Evolutionary conservation across 2,888 invertebrate genomes (phyloP).

Genomic region (Strigamia crassipes): DNA sequence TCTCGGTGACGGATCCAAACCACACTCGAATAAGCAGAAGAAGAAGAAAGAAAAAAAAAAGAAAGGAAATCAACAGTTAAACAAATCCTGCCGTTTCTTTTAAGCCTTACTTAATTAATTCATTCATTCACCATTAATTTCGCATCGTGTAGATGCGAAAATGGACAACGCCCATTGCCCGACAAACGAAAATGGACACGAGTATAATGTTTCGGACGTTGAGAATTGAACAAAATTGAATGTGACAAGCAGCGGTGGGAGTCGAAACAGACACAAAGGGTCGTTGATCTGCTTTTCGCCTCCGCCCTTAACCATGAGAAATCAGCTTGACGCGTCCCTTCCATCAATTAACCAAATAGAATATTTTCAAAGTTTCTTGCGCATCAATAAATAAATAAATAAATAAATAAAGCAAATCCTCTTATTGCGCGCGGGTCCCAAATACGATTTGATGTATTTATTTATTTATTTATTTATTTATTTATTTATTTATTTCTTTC

Average conservation of each 20-base stretch:
- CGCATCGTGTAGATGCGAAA: too few species aligned
- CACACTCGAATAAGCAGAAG: neutral
- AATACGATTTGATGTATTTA: neutral
- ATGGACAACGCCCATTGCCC: too few species aligned
- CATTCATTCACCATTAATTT: too few species aligned
- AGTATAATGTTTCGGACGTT: neutral
- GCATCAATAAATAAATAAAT: too few species aligned
- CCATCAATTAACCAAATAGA: neutral
- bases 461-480: too few species aligned
- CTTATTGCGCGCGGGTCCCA: too few species aligned
- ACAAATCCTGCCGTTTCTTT: too few species aligned
- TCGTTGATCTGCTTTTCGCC: neutral
- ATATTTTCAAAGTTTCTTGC: too few species aligned
- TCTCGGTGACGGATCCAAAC: neutral
- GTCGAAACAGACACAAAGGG: neutral
- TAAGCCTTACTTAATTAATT: too few species aligned
- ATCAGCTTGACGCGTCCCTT: too few species aligned
- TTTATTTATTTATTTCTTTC: neutral
- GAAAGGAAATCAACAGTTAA: neutral
- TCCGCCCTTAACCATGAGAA: neutral
- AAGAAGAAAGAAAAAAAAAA: neutral
- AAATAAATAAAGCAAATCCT: too few species aligned
- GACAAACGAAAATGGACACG: neutral
- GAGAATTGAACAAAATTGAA: slow-evolving; percentile 12
- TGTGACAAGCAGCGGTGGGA: slow-evolving; percentile 21